These are phyloP conservation scores for Pseudorhiza aurosa DNA, from an alignment of 30 jellyfish, hydroid and myxozoan species.

Conservation along the genomic window DNA sequence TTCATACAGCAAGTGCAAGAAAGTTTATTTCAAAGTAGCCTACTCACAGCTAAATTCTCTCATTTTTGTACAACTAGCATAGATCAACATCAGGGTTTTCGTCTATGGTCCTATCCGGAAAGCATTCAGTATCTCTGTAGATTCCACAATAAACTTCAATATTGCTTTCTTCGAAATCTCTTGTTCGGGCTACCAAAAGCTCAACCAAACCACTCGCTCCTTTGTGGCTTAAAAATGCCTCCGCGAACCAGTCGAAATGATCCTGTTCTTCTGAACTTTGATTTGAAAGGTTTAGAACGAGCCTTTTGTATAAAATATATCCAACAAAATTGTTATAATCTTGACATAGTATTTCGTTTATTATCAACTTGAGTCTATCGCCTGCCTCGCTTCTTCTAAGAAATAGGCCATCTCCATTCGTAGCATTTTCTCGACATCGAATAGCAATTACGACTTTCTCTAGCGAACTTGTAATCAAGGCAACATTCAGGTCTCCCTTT, in stretches of 20 bases:
- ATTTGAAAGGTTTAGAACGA: not conserved
- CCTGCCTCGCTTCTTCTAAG: conserved; percentile 13
- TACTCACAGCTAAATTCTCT: too few relatives aligned
- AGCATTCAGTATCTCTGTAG: conserved; percentile 12
- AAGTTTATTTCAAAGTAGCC: too few relatives aligned
- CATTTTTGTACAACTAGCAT: too few relatives aligned
- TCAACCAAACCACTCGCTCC: not conserved
- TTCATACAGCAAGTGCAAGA: too few relatives aligned
- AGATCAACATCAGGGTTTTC: too few relatives aligned
- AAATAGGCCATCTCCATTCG: not conserved
- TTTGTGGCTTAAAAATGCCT: conserved; percentile 6
- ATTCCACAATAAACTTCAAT: conserved; percentile 40
- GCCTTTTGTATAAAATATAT: conserved; percentile 31
- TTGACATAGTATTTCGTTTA: conserved; percentile 29
- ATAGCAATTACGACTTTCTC: conserved; percentile 27
- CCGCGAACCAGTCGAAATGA: conserved; percentile 42
- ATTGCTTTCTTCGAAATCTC: not conserved
- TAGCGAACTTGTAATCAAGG: conserved; percentile 25
- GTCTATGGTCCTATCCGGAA: too few relatives aligned
- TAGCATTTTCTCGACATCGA: conserved; percentile 1
- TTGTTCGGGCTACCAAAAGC: not conserved
- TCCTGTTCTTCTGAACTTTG: not conserved
- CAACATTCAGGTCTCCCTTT: conserved; percentile 4
- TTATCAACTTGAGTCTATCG: conserved; percentile 16
- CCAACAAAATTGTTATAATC: conserved; percentile 50